These are phyloP conservation scores for Oligia fasciuncula DNA, from an alignment of 2,888 invertebrate species.

Conservation along the genomic window DNA sequence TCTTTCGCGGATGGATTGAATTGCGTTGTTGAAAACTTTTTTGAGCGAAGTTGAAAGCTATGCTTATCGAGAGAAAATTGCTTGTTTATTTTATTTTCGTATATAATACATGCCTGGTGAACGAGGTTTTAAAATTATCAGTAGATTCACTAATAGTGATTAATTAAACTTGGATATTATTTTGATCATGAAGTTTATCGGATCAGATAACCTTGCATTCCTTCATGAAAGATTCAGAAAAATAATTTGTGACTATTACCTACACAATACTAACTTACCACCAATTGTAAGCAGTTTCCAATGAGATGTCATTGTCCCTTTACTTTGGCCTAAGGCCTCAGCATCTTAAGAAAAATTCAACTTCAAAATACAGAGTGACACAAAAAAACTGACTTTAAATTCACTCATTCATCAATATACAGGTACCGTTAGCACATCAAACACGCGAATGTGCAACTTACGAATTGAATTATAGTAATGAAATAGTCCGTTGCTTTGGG, in stretches of 20 bases:
- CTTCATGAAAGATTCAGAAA: not conserved
- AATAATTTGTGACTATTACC: not conserved
- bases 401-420: constrained; percentile 20
- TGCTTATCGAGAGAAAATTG: constrained; percentile 78
- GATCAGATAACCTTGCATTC: not conserved
- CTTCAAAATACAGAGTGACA: not conserved
- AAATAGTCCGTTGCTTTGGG: constrained; percentile 88
- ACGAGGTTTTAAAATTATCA: constrained; percentile 13
- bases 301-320: not conserved
- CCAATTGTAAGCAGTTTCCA: not conserved
- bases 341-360: not conserved
- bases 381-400: not conserved
- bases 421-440: constrained; percentile 47
- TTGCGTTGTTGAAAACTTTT: constrained; percentile 86
- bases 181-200: not conserved
- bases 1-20: constrained; percentile 82
- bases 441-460: constrained; percentile 75
- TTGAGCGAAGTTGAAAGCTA: constrained; percentile 74
- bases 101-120: constrained; percentile 48
- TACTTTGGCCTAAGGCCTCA: not conserved
- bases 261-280: too few species aligned
- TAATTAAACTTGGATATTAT: constrained; percentile 7
- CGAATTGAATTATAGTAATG: constrained; percentile 90
- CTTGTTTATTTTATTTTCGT: constrained; percentile 79
- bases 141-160: not conserved